Evolutionary conservation across 2,888 invertebrate species (phyloP).

Genomic region (Drosophila meridionalis): DNA sequence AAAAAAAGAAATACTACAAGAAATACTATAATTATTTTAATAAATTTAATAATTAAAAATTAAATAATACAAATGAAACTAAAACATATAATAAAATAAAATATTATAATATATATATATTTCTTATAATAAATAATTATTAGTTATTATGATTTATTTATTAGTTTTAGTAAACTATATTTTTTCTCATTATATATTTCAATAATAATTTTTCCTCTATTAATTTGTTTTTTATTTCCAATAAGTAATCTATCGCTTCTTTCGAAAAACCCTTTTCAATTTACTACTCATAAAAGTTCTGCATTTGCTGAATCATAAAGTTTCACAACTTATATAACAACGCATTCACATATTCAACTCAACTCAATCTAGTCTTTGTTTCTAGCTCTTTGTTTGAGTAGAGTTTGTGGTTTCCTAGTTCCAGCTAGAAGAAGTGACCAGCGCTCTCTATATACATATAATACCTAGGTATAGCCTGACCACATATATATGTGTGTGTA

Average conservation of each 20-base stretch:
- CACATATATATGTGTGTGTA: slow-evolving; percentile 2
- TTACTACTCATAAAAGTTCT: background rate
- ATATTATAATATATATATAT: no score
- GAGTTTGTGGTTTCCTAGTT: slow-evolving; percentile 4
- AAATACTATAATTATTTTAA: no score
- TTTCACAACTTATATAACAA: background rate
- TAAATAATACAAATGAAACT: no score
- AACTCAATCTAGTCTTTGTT: slow-evolving; percentile 6
- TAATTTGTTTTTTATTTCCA: background rate
- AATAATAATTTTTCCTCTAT: background rate
- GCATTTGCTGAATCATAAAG: slow-evolving; percentile 4
- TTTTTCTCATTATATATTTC: no score
- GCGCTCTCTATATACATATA: background rate
- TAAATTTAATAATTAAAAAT: no score
- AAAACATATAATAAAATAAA: no score
- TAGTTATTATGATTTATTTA: no score
- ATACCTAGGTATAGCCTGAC: background rate
- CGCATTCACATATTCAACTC: slow-evolving; percentile 16
- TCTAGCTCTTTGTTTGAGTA: background rate
- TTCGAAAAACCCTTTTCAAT: background rate
- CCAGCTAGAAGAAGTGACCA: slow-evolving; percentile 9
- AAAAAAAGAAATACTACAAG: no score
- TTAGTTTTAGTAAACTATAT: no score
- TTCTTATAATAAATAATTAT: no score
- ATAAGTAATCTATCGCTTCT: background rate